phyloP scores from a whole-genome alignment of 2,797 vertebrate species.

The Dallia pectoralis region DNA sequence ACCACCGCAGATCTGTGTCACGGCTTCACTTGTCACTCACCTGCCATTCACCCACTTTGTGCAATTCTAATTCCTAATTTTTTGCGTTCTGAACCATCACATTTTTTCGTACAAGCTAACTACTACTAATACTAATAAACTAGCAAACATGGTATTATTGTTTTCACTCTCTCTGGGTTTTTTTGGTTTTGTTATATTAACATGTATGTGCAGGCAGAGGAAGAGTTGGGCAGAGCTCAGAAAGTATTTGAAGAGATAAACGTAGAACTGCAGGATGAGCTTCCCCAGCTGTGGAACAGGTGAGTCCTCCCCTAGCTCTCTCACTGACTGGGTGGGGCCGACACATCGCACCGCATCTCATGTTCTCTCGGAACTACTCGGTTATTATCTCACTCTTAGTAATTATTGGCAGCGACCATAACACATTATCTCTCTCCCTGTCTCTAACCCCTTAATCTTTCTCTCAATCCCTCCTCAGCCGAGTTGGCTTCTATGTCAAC shows the following conservation, averaged over 20 bases:
- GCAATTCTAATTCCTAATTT: background rate
- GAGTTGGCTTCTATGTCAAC: conserved; percentile 95
- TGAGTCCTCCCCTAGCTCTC: conserved; percentile 37
- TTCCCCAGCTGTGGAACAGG: conserved; percentile 93
- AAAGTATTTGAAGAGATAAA: conserved; percentile 98
- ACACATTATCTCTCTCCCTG: background rate
- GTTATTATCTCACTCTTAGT: background rate
- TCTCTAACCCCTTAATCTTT: background rate
- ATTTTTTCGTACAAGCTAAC: background rate
- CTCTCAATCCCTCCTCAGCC: conserved; percentile 65
- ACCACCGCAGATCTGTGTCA: too few species aligned
- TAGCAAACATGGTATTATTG: background rate
- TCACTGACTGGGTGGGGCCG: background rate
- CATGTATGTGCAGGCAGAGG: conserved; percentile 82
- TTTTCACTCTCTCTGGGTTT: conserved; percentile 1
- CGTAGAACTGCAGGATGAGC: conserved; percentile 92
- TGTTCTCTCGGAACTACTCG: background rate
- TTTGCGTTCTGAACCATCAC: background rate
- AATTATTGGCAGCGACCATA: background rate
- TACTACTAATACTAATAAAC: background rate
- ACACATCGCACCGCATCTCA: background rate
- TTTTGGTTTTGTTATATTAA: conserved; percentile 26
- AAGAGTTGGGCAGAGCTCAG: conserved; percentile 93
- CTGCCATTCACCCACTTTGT: background rate
- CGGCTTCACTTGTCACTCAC: conserved; percentile 4